Percentiles rank a stretch among this genome's conserved stretches.
These are phyloP conservation scores for Microcebus murinus DNA, from an alignment of 2,113 vertebrate species.

Conservation along the genomic window DNA sequence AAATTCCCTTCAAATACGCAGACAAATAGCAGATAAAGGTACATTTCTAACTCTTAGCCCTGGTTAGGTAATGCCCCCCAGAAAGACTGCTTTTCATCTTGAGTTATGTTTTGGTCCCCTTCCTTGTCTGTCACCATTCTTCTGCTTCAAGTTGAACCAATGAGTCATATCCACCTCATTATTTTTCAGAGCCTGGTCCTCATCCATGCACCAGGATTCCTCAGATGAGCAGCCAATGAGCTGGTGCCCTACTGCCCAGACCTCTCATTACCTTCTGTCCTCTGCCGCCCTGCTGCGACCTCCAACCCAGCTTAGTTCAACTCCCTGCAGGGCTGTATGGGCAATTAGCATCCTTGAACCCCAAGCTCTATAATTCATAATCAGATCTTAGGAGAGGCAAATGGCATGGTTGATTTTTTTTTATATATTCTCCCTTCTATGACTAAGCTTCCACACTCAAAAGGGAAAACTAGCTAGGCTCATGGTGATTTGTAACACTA, in stretches of 20 bases:
- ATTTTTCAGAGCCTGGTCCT: slow-evolving; percentile 8
- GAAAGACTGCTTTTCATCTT: neutral
- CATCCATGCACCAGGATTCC: slow-evolving; percentile 26
- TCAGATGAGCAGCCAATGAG: slow-evolving; percentile 28
- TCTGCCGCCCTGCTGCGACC: slow-evolving; percentile 22
- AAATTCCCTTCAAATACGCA: neutral
- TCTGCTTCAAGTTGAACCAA: neutral
- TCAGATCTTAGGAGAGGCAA: neutral
- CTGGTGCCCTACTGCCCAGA: neutral
- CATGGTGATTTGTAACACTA: neutral
- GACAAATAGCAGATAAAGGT: neutral
- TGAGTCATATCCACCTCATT: slow-evolving; percentile 35
- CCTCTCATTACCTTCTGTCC: slow-evolving; percentile 59
- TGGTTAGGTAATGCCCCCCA: neutral
- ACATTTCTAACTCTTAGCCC: neutral
- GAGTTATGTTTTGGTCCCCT: neutral
- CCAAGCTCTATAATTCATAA: slow-evolving; percentile 32
- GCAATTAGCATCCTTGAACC: slow-evolving; percentile 57
- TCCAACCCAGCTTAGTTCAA: slow-evolving; percentile 8
- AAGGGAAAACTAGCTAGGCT: neutral
- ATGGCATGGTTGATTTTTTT: neutral
- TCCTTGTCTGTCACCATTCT: slow-evolving; percentile 22
- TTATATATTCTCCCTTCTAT: neutral
- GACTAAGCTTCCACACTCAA: slow-evolving; percentile 18
- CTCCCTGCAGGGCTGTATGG: neutral